Base-by-base conservation (phyloP, 2,888 invertebrate genomes). In the Drosophila dives region DNA sequence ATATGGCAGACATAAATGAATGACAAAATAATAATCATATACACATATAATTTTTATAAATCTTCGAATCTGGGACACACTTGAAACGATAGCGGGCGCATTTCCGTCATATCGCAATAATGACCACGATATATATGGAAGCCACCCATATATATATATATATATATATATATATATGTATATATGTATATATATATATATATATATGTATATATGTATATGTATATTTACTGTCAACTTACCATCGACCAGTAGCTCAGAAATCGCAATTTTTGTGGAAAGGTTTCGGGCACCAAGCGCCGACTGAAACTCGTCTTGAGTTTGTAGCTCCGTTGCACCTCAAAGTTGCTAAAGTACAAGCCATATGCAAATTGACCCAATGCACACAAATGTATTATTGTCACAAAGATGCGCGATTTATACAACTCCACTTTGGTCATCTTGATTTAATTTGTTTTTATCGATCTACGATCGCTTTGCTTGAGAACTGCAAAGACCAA, bases 191-290 rank as follows among this genome's bases (percentile, higher is more conserved):
- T 45, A 15, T 3, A 23, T 23, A 2, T 20, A 20, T 12, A 12
- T 15, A 38, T 4, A 38, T 3, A 17, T 17, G 10, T 38, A 17
- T 33, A 53, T 54, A 33, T 42, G 32, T 50, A 3, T 29, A 55
- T 38, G 51, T 53, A 20, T 40, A n/a, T 15, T 11, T 20, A 17
- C 20, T 51, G 20, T 63, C 20, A 50, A 93, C 94, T 94, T 91
- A 94, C 94, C 93, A 94, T 90, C 81, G 93, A 93, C 94, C 94
- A 94, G 83, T 94, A 93, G 36, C 94, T 94, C 64, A 94, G 90
- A 82, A 92, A 94, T 77, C 93, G 92, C 29, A 92, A 49, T 64
- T 93, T 93, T 54, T 93, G 93, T 32, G 91, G 90, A 54, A 92
- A 90, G 55, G 92, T 91, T 69, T 91, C 91, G 29, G 92, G 92